Conservation (phyloP, 2,797 vertebrate genomes). For the Phalloptychus januarius region DNA sequence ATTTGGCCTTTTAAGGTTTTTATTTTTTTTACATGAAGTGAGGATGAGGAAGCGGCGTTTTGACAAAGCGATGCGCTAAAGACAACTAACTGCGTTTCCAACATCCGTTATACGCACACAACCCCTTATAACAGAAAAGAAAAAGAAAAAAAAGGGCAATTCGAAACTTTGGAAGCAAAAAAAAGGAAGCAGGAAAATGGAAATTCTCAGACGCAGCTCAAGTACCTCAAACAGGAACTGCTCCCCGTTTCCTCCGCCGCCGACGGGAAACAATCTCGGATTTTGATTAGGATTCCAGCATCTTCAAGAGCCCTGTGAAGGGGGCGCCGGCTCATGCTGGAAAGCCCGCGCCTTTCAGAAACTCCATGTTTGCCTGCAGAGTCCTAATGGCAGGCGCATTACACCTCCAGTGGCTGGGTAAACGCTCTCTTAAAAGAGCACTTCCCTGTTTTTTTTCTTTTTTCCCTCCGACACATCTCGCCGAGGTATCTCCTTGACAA, state of each 20-base stretch:
- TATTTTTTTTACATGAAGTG: neutral
- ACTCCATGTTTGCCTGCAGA: constrained; percentile 58
- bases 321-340: neutral
- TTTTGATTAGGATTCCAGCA: constrained; percentile 48
- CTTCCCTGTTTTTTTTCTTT: constrained; percentile 42
- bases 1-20: neutral
- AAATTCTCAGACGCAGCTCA: neutral
- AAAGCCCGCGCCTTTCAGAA: constrained; percentile 34
- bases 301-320: constrained; percentile 30
- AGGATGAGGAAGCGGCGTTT: neutral
- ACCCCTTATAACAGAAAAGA: too few relatives aligned
- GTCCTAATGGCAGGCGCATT: constrained; percentile 64
- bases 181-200: neutral
- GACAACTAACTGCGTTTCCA: neutral
- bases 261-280: constrained; percentile 31
- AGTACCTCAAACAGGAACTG: constrained; percentile 4
- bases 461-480: constrained; percentile 53
- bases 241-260: constrained; percentile 26
- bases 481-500: constrained; percentile 77
- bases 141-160: neutral
- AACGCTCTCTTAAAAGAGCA: constrained; percentile 70
- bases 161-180: neutral
- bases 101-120: neutral
- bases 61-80: neutral
- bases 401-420: constrained; percentile 63